Base-by-base conservation (phyloP, 1,140 invertebrate species). In the Scaptomyza pallida region DNA sequence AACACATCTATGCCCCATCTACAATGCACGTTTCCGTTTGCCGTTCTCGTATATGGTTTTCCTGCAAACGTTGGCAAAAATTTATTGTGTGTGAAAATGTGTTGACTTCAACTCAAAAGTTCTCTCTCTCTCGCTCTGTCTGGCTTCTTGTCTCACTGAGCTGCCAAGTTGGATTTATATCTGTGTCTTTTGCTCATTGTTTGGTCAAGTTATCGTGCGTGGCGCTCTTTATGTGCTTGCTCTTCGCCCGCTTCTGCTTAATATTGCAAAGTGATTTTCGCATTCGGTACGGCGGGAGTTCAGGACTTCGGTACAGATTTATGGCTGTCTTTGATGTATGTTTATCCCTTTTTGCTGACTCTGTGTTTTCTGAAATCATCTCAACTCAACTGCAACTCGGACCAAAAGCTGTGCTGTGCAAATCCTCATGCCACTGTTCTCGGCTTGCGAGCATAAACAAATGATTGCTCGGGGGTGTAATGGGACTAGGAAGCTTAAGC, bases 71-170 rank as follows among this genome's bases (percentile, higher is more conserved):
- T 57, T 78, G 45, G 78, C 81, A 86, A 88, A 88, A 86, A 86
- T 86, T 86, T 88, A 86, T 86, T 86, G 81, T 88, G 81, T 86
- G 81, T 86, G 81, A 82, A 86, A 86, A 88, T 86, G 82, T 86
- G 81, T 86, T 86, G 81, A 77, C 74, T 86, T 88, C 81, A 43
- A 88, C 77, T 86, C 81, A 86, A 86, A 86, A 86, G 82, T 86
- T 86, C 57, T 50, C 47, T 41, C 70, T 57, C 48, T 21, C 57
- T 72, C 33, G 12, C 35, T n/a, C 16, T 60, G 12, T 26, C 23
- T 26, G 23, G 23, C 23, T 26, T 26, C 23, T 26, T 26, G 16
- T 61, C 30, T 67, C 44, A 43, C 35, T 47, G 16, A 19, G 68
- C 56, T 83, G 75, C 80, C 79, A 85, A 82, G 75, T 79, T 70